Evolutionary conservation across 1,140 invertebrate genomes (phyloP), one percentile per base, ranked within the genome.

Genomic region (Matsumurasca onukii): DNA sequence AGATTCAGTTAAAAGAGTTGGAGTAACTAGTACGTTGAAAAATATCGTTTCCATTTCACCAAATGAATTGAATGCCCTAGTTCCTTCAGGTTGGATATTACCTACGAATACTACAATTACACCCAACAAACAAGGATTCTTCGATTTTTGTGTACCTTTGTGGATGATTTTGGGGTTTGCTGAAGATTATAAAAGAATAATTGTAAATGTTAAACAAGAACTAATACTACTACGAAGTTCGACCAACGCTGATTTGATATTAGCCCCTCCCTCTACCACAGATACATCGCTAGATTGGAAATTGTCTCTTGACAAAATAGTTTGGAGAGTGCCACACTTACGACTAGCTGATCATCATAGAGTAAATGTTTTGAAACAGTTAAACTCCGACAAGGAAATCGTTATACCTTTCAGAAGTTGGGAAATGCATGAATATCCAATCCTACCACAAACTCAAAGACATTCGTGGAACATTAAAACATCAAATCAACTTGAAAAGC

Each of bases 21-120:
- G 79, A 29, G 71, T 79, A 2, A 78, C 77, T 1, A 77, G 67
- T 52, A 73, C 76, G 17, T 76, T 82, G 65, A 82, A 82, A 74
- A 73, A 68, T 24, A 77, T 73, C 66, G 20, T 76, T 27, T 77
- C 76, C 0, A 70, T 74, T n/a, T 72, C 49, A 31, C 55, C 72
- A 0, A 69, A 66, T 55, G 73, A 78, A 69, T 71, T 61, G 62
- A 17, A 66, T 0, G 25, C 57, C 5, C n/a, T 77, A 0, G 62
- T 75, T 39, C 76, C 77, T 71, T 71, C 73, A 12, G 73, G 74
- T n/a, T 79, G 76, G 75, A 29, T 67, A 72, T 67, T 67, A 12
- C 67, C 13, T 12, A 2, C 1, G 2, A 30, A 3, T 45, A 45
- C 39, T 12, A 45, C 9, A 45, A 12, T 45, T n/a, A n/a, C 15